Conservation (phyloP, 2,888 invertebrate species). For the Linnaemya vulpina region DNA sequence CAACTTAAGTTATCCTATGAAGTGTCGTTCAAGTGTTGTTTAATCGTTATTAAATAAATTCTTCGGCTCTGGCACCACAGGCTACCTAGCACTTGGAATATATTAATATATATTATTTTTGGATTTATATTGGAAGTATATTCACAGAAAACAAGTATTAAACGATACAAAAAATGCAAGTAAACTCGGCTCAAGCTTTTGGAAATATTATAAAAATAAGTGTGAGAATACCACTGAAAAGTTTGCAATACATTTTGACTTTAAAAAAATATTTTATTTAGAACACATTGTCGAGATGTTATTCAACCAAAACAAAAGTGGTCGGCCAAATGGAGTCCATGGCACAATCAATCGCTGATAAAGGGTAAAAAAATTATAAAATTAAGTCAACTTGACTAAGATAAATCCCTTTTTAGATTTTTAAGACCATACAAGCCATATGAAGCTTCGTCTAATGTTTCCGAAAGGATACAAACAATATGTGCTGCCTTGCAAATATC, state of each 20-base stretch:
- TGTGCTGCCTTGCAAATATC: constrained; percentile 85
- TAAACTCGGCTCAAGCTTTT: constrained; percentile 75
- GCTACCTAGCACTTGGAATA: too few species aligned
- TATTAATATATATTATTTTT: too few species aligned
- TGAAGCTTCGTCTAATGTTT: constrained; percentile 87
- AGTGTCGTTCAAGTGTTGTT: too few species aligned
- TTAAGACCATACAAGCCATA: constrained; percentile 90
- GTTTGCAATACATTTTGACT: constrained; percentile 57
- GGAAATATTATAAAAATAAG: constrained; percentile 62
- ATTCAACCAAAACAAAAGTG: constrained; percentile 76
- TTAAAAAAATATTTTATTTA: constrained; percentile 64
- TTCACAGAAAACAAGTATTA: too few species aligned
- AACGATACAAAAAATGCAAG: constrained; percentile 48
- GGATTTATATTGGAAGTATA: too few species aligned
- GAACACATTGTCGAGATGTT: constrained; percentile 72
- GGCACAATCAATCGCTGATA: constrained; percentile 87
- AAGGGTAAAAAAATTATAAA: constrained; percentile 84
- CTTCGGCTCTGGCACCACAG: too few species aligned
- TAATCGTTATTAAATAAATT: too few species aligned
- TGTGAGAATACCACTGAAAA: constrained; percentile 71
- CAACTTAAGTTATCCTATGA: too few species aligned
- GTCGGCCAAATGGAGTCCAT: constrained; percentile 83
- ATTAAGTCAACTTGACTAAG: background rate
- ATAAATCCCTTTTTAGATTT: constrained; percentile 85
- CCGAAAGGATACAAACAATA: constrained; percentile 85